A percentile compares a stretch with the other conserved stretches of the same genome.
phyloP scores from a whole-genome alignment of 2,888 invertebrate genomes.

The Ormyrus nitidulus region DNA sequence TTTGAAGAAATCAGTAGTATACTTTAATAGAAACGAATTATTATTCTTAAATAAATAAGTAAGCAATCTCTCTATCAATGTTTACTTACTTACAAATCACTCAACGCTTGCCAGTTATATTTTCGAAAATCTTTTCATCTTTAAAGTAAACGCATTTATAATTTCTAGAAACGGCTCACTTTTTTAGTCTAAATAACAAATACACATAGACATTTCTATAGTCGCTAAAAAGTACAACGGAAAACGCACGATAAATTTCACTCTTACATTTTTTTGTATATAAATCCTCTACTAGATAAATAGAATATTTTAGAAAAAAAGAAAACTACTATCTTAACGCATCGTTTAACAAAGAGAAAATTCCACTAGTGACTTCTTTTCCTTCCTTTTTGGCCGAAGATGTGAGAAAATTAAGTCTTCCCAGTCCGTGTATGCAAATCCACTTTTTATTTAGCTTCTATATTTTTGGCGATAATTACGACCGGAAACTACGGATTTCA shows the following conservation, averaged over 20 bases:
- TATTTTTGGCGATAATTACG: constrained; percentile 53
- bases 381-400: constrained; percentile 43
- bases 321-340: constrained; percentile 4
- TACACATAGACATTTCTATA: constrained; percentile 12
- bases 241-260: constrained; percentile 51
- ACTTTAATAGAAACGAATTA: too few species aligned
- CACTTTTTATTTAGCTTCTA: constrained; percentile 20
- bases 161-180: constrained; percentile 20
- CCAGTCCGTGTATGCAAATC: constrained; percentile 17
- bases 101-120: constrained; percentile 7
- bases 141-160: constrained; percentile 30
- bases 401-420: constrained; percentile 32
- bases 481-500: constrained; percentile 41
- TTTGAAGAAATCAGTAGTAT: too few species aligned
- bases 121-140: constrained; percentile 1
- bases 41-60: not conserved
- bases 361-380: constrained; percentile 35
- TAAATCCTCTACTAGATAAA: constrained; percentile 53
- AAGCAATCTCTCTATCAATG: constrained; percentile 41
- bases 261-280: constrained; percentile 42
- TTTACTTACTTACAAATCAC: constrained; percentile 4
- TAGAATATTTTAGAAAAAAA: constrained; percentile 32
- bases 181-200: constrained; percentile 40
- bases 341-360: constrained; percentile 32
- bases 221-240: constrained; percentile 50